These are phyloP conservation scores for sheep (Ovis aries) DNA, from an alignment of 2,113 vertebrate species.

Conservation along the genomic window DNA sequence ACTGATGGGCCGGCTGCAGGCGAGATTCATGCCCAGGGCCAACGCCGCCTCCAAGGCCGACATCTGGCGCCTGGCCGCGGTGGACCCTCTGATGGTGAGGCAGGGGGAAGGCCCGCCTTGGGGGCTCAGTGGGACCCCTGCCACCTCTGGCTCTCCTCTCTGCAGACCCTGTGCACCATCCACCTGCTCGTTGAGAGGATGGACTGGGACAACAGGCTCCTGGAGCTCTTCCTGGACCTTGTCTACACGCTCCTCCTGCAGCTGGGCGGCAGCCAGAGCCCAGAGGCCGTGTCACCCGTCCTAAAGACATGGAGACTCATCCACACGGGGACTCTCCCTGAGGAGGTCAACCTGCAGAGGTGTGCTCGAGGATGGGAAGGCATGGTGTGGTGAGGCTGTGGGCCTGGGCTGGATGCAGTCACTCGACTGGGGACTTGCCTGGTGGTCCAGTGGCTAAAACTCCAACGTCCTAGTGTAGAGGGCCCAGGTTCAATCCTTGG, in stretches of 20 bases:
- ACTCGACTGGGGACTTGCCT: background rate
- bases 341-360: conserved; percentile 56
- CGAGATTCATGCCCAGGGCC: background rate
- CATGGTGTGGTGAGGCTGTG: background rate
- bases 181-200: conserved; percentile 39
- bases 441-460: background rate
- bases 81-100: conserved; percentile 70
- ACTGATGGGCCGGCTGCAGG: conserved; percentile 57
- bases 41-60: conserved; percentile 43
- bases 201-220: background rate
- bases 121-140: fast-evolving
- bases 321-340: background rate
- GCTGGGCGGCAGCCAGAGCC: conserved; percentile 31
- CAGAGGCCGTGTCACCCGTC: fast-evolving
- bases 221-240: conserved; percentile 36
- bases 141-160: fast-evolving
- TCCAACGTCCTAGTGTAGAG: background rate
- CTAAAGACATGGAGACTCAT: conserved; percentile 58
- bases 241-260: conserved; percentile 58
- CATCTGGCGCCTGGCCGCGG: conserved; percentile 45
- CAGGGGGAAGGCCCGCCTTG: fast-evolving
- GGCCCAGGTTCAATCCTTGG: background rate
- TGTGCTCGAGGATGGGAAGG: fast-evolving
- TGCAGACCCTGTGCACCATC: conserved; percentile 47
- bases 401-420: too few relatives aligned